Conservation (phyloP, 1,140 invertebrate genomes). For the Amyelois transitella region DNA sequence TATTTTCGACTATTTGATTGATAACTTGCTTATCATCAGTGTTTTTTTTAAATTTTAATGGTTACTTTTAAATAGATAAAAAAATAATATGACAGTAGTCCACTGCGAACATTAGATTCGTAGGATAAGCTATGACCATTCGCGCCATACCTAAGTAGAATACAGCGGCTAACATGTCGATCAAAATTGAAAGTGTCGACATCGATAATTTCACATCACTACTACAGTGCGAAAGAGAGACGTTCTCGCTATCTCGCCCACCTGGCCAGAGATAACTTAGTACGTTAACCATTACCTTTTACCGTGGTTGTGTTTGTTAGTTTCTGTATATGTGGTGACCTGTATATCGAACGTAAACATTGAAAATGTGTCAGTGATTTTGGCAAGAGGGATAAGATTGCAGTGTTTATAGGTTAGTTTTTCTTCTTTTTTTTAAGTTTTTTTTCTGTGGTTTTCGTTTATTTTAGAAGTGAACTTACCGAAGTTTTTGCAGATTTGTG, state of each 20-base stretch:
- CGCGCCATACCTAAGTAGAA: no score
- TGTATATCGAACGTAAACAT: neutral
- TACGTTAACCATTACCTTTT: constrained; percentile 10
- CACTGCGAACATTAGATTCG: no score
- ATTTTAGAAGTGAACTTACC: neutral
- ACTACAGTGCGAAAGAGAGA: constrained; percentile 25
- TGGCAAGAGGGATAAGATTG: neutral
- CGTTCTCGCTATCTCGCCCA: constrained; percentile 16
- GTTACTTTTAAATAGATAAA: no score
- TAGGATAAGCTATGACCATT: no score
- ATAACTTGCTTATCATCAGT: no score
- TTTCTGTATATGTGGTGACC: neutral
- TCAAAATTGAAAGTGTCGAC: constrained; percentile 11
- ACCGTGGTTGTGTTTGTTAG: neutral
- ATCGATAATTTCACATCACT: constrained; percentile 8
- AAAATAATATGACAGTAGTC: no score
- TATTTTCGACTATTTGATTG: no score
- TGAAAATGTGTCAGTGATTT: neutral
- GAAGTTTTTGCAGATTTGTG: neutral
- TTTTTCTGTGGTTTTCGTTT: no score
- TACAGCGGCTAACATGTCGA: constrained; percentile 2
- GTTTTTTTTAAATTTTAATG: no score
- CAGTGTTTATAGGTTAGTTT: neutral
- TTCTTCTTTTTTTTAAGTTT: neutral
- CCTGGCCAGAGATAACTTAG: constrained; percentile 26